Conservation (phyloP, 2,113 vertebrate species). For the Eptesicus fuscus region DNA sequence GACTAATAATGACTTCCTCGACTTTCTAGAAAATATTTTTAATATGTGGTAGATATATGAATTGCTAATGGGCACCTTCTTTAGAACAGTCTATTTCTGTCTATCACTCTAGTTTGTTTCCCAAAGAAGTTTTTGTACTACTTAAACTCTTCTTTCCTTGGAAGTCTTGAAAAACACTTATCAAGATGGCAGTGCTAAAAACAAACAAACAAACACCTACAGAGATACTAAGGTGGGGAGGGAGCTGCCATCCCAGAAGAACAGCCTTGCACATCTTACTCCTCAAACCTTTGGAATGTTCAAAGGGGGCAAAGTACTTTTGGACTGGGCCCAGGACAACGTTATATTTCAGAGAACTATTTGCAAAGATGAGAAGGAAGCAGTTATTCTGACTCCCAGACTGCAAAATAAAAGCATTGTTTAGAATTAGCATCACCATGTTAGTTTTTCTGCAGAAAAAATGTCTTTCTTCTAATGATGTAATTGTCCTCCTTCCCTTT, state of each 20-base stretch:
- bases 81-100: not conserved
- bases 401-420: not conserved
- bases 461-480: not conserved
- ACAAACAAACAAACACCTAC: not conserved
- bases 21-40: not conserved
- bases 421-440: not conserved
- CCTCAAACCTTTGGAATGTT: not conserved
- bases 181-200: not conserved
- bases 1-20: not conserved
- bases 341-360: not conserved
- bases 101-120: not conserved
- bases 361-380: not conserved
- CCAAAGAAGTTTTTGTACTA: not conserved
- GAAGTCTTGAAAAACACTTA: not conserved
- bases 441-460: not conserved
- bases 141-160: not conserved
- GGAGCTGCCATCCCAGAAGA: not conserved
- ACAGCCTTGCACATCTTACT: not conserved
- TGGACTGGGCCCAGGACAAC: not conserved
- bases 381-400: not conserved
- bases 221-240: not conserved
- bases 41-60: not conserved
- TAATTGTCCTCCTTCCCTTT: not conserved
- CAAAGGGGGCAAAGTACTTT: not conserved
- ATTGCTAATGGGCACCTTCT: not conserved